Conservation (phyloP, 2,797 vertebrate genomes). For the Pipistrellus pipistrellus region DNA sequence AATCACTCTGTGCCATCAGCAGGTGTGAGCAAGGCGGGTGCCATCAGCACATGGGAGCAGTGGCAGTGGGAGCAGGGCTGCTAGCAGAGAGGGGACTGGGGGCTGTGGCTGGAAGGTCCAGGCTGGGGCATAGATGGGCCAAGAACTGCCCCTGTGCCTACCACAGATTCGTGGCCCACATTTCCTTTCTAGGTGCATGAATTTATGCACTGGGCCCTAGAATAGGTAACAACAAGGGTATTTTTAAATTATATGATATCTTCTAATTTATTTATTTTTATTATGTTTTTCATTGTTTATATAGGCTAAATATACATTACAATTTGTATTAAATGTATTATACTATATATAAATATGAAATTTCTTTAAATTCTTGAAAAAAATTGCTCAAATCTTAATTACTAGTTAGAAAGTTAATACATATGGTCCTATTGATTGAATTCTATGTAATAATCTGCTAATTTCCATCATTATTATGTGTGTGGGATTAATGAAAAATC, state of each 20-base stretch:
- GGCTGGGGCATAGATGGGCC: too few relatives aligned
- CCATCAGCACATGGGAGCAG: too few relatives aligned
- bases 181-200: too few relatives aligned
- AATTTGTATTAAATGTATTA: neutral
- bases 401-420: neutral
- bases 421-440: neutral
- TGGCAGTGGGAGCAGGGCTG: too few relatives aligned
- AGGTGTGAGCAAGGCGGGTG: too few relatives aligned
- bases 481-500: neutral
- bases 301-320: neutral
- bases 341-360: neutral
- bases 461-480: neutral
- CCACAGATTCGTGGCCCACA: too few relatives aligned
- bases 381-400: neutral
- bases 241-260: neutral
- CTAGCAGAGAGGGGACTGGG: too few relatives aligned
- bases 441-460: neutral
- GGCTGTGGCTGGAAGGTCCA: too few relatives aligned
- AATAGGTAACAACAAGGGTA: neutral
- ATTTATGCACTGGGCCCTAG: too few relatives aligned
- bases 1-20: too few relatives aligned
- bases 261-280: neutral
- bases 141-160: too few relatives aligned
- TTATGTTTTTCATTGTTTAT: neutral
- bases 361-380: neutral